Base-by-base conservation (phyloP, 2,113 vertebrate genomes). In the Furnarius figulus region DNA sequence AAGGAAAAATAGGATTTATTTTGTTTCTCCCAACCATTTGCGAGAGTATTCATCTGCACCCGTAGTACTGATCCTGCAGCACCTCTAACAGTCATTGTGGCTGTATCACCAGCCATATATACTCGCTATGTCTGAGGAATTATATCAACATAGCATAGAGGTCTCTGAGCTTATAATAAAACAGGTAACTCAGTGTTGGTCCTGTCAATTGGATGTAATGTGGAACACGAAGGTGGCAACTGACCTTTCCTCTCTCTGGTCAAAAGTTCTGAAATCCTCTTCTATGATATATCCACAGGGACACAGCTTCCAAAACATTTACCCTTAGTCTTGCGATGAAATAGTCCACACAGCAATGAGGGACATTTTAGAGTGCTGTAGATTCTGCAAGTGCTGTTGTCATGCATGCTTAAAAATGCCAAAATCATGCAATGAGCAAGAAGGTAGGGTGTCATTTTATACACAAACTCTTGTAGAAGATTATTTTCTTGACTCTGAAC, bases 191-290 rank as follows among this genome's bases (percentile, higher is more conserved):
- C 7, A 2, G 47, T 44, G 49, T 14, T 88, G 50, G 13, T 55
- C 33, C 35, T 49, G 33, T 7, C 58, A 75, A 1, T 0, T 28
- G 6, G 42, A 49, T 4, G 3, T 23, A 30, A 18, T 1, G 14
- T 8, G 22, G 44, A 79, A 72, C 24, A 37, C 1, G 4, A 63
- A 59, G 44, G 1, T 3, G 10, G 18, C n/a, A 76, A 53, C 10
- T 14, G 37, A 52, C 20, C 22, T 28, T 66, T 62, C 46, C 37
- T 83, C 68, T 63, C 55, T 25, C 11, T 2, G 11, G 63, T 47
- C 33, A 80, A 28, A 58, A 76, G 21, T 70, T 44, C 85, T 10
- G 2, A 52, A 10, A 16, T 76, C 19, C 23, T 49, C 58, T 63
- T 91, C 55, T 55, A 4, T 5, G 13, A 53, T 4, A 55, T 7